A percentile compares a stretch with the other conserved stretches of the same genome.
Conservation (phyloP, 2,113 vertebrate genomes). For the Craseonycteris thonglongyai region DNA sequence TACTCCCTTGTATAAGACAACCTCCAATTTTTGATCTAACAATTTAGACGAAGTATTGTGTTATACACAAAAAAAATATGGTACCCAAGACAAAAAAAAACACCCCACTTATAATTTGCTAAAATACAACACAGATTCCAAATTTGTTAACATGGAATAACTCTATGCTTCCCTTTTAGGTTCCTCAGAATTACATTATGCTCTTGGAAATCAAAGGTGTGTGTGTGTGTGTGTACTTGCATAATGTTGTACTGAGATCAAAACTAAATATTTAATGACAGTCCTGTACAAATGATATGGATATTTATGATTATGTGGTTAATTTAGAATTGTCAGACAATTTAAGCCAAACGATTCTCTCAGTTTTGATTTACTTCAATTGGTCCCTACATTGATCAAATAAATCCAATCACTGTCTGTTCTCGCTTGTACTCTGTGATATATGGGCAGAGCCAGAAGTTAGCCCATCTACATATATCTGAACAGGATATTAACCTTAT, state of each 20-base stretch:
- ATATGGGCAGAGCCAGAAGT: not conserved
- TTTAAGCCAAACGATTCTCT: not conserved
- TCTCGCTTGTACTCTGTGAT: not conserved
- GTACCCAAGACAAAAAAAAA: slow-evolving; percentile 18
- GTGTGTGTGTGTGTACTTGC: not conserved
- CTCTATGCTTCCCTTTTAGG: not conserved
- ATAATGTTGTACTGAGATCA: not conserved
- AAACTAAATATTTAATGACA: not conserved
- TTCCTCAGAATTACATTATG: not conserved
- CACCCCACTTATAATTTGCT: not conserved
- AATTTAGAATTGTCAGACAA: not conserved
- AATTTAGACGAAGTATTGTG: too few species aligned
- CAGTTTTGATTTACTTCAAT: not conserved
- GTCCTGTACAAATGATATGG: not conserved
- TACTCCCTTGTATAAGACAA: too few species aligned
- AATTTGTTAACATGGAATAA: not conserved
- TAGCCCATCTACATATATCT: not conserved
- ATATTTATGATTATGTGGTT: not conserved
- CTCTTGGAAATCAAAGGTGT: not conserved
- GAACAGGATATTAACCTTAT: not conserved
- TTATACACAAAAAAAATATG: too few species aligned
- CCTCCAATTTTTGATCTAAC: too few species aligned
- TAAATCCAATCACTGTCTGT: not conserved
- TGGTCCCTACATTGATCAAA: not conserved
- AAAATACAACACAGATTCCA: not conserved